phyloP scores from a whole-genome alignment of 2,113 vertebrate genomes.

The Semicossyphus pulcher region DNA sequence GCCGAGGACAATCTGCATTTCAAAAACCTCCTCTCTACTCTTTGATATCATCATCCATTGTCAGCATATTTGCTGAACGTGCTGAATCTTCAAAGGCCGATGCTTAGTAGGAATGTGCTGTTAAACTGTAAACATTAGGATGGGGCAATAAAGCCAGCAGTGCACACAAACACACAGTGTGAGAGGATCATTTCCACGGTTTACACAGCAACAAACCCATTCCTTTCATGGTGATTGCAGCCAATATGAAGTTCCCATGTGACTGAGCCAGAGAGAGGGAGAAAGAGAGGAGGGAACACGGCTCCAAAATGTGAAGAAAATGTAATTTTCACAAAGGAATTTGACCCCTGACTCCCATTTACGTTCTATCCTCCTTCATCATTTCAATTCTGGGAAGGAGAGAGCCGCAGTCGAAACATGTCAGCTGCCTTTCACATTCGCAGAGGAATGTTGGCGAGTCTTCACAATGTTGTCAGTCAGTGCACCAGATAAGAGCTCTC shows the following conservation, averaged over 20 bases:
- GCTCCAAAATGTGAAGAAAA: constrained; percentile 40
- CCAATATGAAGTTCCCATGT: constrained; percentile 34
- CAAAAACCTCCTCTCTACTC: neutral
- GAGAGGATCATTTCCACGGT: constrained; percentile 40
- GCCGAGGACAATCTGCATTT: neutral
- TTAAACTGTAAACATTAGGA: constrained; percentile 55
- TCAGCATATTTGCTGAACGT: constrained; percentile 36
- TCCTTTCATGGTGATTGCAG: constrained; percentile 37
- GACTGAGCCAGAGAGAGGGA: constrained; percentile 17
- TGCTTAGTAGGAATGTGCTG: constrained; percentile 52
- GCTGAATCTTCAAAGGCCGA: constrained; percentile 47
- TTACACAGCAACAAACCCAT: constrained; percentile 52
- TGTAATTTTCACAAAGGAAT: constrained; percentile 62
- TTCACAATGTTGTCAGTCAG: constrained; percentile 74
- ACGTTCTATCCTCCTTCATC: constrained; percentile 57
- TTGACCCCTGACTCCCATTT: constrained; percentile 62
- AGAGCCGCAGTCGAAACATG: constrained; percentile 72
- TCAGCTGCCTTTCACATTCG: constrained; percentile 74
- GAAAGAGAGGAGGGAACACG: constrained; percentile 5
- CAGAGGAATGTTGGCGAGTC: constrained; percentile 78
- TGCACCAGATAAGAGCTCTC: constrained; percentile 67
- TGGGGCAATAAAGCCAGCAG: constrained; percentile 35
- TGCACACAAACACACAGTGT: constrained; percentile 36
- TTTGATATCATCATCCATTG: constrained; percentile 35
- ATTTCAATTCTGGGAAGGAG: constrained; percentile 61